Conservation (phyloP, 2,113 vertebrate species). For the Echinops telfairi region DNA sequence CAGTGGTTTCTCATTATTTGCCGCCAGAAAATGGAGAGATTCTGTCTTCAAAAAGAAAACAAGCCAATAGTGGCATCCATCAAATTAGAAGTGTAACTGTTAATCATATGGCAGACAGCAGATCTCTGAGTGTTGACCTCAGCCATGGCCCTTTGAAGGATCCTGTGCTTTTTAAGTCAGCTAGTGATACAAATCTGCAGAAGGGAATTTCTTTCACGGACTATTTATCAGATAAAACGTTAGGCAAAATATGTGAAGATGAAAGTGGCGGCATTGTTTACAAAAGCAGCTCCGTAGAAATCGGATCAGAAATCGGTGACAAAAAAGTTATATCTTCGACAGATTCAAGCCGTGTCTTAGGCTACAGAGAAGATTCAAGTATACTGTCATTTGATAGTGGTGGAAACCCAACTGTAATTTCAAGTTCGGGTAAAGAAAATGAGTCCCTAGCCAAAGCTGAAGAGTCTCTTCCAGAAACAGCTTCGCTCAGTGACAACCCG, state of each 20-base stretch:
- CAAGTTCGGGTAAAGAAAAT: conserved; percentile 80
- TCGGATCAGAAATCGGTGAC: conserved; percentile 81
- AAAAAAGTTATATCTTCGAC: conserved; percentile 78
- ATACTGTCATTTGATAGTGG: conserved; percentile 83
- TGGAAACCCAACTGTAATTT: conserved; percentile 80
- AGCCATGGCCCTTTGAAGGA: conserved; percentile 88
- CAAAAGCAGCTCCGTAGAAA: conserved; percentile 86
- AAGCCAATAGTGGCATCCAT: conserved; percentile 61
- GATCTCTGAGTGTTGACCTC: conserved; percentile 85
- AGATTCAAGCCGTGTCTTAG: conserved; percentile 79
- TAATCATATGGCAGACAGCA: conserved; percentile 82
- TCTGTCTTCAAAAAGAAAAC: conserved; percentile 86
- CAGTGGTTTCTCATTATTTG: conserved; percentile 88
- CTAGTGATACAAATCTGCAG: conserved; percentile 85
- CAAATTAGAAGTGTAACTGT: conserved; percentile 75
- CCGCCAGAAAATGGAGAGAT: conserved; percentile 89
- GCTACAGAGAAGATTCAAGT: conserved; percentile 82
- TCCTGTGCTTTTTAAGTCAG: conserved; percentile 90
- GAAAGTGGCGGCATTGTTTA: conserved; percentile 86
- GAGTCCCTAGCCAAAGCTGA: conserved; percentile 84
- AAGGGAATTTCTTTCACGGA: conserved; percentile 86
- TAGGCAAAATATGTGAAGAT: conserved; percentile 88
- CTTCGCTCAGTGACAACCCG: conserved; percentile 84
- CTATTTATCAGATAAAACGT: conserved; percentile 86
- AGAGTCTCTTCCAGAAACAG: conserved; percentile 85